phyloP scores from a whole-genome alignment of 2,888 invertebrate genomes.

The Malthinus seriepunctatus region DNA sequence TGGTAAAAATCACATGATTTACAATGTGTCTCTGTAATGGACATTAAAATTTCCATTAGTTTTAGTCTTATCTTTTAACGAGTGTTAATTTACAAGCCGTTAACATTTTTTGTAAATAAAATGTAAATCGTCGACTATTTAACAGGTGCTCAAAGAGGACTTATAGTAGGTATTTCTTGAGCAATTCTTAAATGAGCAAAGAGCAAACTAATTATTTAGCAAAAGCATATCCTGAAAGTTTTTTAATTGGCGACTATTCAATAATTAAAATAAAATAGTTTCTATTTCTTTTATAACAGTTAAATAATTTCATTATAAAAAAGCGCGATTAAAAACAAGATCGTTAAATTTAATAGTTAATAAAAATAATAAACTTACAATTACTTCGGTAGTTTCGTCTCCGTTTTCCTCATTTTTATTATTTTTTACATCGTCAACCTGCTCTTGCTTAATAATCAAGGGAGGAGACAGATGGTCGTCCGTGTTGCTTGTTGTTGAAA shows the following conservation, averaged over 20 bases:
- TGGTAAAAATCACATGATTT: no score
- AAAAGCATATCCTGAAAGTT: no score
- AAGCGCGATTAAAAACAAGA: not conserved
- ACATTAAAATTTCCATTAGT: no score
- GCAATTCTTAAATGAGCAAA: no score
- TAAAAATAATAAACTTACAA: not conserved
- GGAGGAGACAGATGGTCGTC: constrained; percentile 41
- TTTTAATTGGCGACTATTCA: no score
- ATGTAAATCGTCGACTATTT: not conserved
- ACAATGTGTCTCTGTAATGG: no score
- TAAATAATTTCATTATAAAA: not conserved
- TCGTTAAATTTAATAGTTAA: not conserved
- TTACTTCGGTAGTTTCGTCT: constrained; percentile 19
- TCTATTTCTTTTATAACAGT: no score
- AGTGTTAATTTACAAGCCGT: not conserved
- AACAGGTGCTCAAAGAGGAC: not conserved
- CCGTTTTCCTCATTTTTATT: constrained; percentile 17
- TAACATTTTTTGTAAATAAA: no score
- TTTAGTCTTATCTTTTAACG: no score
- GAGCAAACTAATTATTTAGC: no score
- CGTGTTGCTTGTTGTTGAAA: not conserved
- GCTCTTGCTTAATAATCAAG: constrained; percentile 48
- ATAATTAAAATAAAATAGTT: no score
- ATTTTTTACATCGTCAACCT: constrained; percentile 38
- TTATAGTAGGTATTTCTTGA: no score